Evolutionary conservation across 2,888 invertebrate genomes (phyloP), one percentile per base, ranked within the genome.

Genomic region (Xestobium rufovillosum): DNA sequence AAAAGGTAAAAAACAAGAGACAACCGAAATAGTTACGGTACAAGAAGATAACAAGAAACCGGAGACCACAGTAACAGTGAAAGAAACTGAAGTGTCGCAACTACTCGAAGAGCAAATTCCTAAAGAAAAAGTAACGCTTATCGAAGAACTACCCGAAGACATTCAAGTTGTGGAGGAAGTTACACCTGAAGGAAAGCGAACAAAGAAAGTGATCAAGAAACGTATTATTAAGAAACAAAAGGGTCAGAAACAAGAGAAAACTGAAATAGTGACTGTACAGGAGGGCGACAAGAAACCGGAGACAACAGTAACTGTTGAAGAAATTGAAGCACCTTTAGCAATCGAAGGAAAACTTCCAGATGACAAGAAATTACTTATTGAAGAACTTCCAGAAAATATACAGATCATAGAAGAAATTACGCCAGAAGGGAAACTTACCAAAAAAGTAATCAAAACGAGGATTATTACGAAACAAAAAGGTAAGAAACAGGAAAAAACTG

Each of bases 151-250:
- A 8, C 23, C 23, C n/a, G 23, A 19, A 19, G 82, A 53, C 81
- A 78, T 57, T 69, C 74, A 80, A 62, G 83, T 84, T 59, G 83
- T 82, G 4, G 66, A 75, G 41, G 70, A 78, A 57, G 60, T 78
- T 8, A 64, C 78, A 29, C 81, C 76, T 59, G 75, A 70, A 38
- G 70, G 73, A n/a, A n/a, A n/a, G n/a, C n/a, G n/a, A n/a, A n/a
- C n/a, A 29, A 62, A 71, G 36, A 60, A 57, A 37, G 31, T 47
- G 44, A 19, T 19, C n/a, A 19, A 19, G n/a, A n/a, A n/a, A n/a
- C n/a, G n/a, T n/a, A n/a, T n/a, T n/a, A n/a, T n/a, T n/a, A n/a
- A n/a, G n/a, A n/a, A n/a, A n/a, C n/a, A n/a, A n/a, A n/a, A n/a
- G n/a, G n/a, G n/a, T n/a, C n/a, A n/a, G n/a, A n/a, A n/a, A n/a